phyloP scores from a whole-genome alignment of 2,888 invertebrate genomes.

The Dasysyrphus tricinctus region DNA sequence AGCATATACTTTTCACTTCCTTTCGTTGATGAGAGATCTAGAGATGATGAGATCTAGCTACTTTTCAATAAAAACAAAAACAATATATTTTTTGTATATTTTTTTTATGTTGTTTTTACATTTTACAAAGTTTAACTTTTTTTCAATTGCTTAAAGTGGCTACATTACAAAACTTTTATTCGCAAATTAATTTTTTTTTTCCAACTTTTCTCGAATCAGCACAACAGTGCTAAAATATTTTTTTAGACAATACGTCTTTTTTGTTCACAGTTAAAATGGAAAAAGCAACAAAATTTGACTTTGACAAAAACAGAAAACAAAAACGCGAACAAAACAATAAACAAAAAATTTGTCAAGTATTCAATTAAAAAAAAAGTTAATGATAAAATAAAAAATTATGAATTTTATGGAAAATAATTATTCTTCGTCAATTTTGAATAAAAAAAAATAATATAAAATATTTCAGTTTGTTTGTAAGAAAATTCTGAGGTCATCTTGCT shows the following conservation, averaged over 20 bases:
- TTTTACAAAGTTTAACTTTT: constrained; percentile 74
- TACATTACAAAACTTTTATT: constrained; percentile 67
- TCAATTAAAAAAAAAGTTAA: constrained; percentile 25
- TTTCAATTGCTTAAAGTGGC: constrained; percentile 68
- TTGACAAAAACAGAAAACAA: constrained; percentile 23
- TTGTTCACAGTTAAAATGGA: constrained; percentile 49
- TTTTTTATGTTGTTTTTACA: constrained; percentile 53
- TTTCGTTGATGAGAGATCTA: too few relatives aligned
- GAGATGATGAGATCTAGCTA: too few relatives aligned
- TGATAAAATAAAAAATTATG: constrained; percentile 9
- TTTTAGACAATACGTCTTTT: constrained; percentile 57
- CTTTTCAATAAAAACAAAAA: background rate
- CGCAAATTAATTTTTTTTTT: constrained; percentile 45
- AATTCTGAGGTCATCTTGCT: constrained; percentile 24
- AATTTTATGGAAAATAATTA: constrained; percentile 58
- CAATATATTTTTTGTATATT: constrained; percentile 29
- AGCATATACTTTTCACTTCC: too few relatives aligned
- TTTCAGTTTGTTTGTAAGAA: constrained; percentile 38
- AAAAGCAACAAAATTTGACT: constrained; percentile 32
- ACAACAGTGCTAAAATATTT: constrained; percentile 49
- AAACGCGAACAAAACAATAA: constrained; percentile 26
- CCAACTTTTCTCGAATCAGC: constrained; percentile 29
- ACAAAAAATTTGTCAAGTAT: constrained; percentile 29
- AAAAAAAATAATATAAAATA: constrained; percentile 44
- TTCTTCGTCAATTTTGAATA: constrained; percentile 48